phyloP scores from a whole-genome alignment of 2,888 invertebrate genomes.

The Alcis repandata region DNA sequence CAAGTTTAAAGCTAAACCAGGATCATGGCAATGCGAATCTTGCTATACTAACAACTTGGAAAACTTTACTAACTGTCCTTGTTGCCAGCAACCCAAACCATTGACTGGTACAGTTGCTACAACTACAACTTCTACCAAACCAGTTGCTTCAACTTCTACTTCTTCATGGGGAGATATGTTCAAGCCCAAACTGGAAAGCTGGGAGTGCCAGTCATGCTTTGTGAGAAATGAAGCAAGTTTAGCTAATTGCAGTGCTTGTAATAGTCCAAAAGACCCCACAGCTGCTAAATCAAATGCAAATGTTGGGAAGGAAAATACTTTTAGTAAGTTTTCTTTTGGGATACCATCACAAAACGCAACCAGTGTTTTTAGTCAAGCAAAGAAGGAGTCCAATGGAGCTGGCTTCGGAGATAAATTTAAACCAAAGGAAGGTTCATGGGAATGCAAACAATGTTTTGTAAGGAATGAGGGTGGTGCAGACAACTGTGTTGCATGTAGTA shows the following conservation, averaged over 20 bases:
- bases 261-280: constrained; percentile 43
- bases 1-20: constrained; percentile 88
- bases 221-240: constrained; percentile 86
- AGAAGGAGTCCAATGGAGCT: constrained; percentile 33
- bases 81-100: constrained; percentile 81
- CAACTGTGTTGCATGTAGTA: constrained; percentile 42
- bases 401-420: constrained; percentile 88
- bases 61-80: constrained; percentile 86
- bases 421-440: constrained; percentile 87
- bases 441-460: constrained; percentile 71
- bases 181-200: constrained; percentile 77
- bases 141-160: too few species aligned
- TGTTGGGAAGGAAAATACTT: constrained; percentile 47
- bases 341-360: constrained; percentile 46
- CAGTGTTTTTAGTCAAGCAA: constrained; percentile 32
- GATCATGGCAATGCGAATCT: constrained; percentile 88
- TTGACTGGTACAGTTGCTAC: too few species aligned
- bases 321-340: constrained; percentile 45
- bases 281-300: constrained; percentile 42
- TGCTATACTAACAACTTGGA: constrained; percentile 89
- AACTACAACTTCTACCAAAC: constrained; percentile 55
- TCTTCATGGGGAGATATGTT: too few species aligned
- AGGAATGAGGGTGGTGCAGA: constrained; percentile 80
- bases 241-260: constrained; percentile 87
- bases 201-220: constrained; percentile 90